Evolutionary conservation across 2,888 invertebrate species (phyloP).

Genomic region (Apodemia duryi): DNA sequence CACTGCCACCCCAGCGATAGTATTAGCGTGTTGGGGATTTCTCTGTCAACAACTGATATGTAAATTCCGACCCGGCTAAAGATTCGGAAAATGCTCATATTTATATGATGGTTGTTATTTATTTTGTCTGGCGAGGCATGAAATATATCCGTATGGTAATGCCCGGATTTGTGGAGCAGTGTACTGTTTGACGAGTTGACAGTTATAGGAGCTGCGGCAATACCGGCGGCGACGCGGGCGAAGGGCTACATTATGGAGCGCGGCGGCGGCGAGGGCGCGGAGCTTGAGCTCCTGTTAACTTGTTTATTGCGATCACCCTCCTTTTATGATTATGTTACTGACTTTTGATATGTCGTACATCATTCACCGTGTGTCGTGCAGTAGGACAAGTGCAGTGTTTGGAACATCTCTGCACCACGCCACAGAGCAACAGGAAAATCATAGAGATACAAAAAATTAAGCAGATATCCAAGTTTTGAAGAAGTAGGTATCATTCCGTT

Average conservation of each 20-base stretch:
- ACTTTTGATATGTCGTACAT: constrained; percentile 28
- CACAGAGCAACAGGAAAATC: too few species aligned
- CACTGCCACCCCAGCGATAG: neutral
- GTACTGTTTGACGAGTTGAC: constrained; percentile 75
- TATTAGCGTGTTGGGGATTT: constrained; percentile 57
- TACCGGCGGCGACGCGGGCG: constrained; percentile 33
- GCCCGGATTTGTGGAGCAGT: constrained; percentile 63
- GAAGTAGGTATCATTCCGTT: too few species aligned
- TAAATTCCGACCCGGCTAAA: constrained; percentile 65
- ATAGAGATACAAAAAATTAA: too few species aligned
- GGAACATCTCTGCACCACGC: too few species aligned
- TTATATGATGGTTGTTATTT: constrained; percentile 74
- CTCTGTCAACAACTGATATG: constrained; percentile 72
- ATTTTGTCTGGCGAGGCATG: constrained; percentile 72
- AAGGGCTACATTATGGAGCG: constrained; percentile 32
- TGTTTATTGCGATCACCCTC: constrained; percentile 54
- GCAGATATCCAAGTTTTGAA: too few species aligned
- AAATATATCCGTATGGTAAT: constrained; percentile 75
- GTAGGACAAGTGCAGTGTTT: too few species aligned
- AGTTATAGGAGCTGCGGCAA: constrained; percentile 60
- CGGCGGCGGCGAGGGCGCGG: constrained; percentile 35
- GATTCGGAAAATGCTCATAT: constrained; percentile 67
- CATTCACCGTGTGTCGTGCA: too few species aligned
- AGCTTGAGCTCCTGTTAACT: constrained; percentile 41
- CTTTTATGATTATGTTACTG: constrained; percentile 40